Evolutionary conservation across 2,113 vertebrate species (phyloP).

Genomic region (Anarrhichthys ocellatus): DNA sequence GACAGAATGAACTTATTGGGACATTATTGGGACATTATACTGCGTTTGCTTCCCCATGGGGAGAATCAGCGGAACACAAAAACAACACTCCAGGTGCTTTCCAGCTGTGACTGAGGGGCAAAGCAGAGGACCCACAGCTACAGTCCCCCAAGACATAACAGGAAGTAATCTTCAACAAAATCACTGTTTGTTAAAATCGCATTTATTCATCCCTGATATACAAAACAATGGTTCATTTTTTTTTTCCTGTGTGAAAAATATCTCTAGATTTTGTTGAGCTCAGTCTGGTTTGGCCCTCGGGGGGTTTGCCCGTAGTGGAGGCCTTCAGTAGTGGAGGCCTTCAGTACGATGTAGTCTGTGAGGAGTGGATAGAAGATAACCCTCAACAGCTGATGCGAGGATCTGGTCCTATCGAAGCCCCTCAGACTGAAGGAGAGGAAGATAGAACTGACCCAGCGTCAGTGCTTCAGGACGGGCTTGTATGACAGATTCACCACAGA

Average conservation of each 20-base stretch:
- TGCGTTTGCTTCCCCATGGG: slow-evolving; percentile 20
- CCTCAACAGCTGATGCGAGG: slow-evolving; percentile 42
- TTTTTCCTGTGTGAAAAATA: slow-evolving; percentile 73
- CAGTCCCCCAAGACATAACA: neutral
- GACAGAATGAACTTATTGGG: slow-evolving; percentile 15
- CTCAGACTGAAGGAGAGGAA: slow-evolving; percentile 29
- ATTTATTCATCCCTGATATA: slow-evolving; percentile 84
- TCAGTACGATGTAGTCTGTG: slow-evolving; percentile 36
- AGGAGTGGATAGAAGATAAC: slow-evolving; percentile 52
- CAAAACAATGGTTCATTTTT: slow-evolving; percentile 75
- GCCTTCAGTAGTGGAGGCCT: slow-evolving; percentile 42
- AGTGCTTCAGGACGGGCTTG: slow-evolving; percentile 6
- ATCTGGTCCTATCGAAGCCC: slow-evolving; percentile 43
- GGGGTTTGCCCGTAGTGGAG: slow-evolving; percentile 24
- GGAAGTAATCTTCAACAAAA: neutral
- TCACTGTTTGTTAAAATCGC: slow-evolving; percentile 79
- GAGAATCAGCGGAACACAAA: slow-evolving; percentile 30
- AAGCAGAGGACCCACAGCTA: slow-evolving; percentile 12
- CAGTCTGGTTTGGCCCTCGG: slow-evolving; percentile 45
- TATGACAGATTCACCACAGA: slow-evolving; percentile 32
- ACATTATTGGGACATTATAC: neutral
- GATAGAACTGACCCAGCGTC: slow-evolving; percentile 28
- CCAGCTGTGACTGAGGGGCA: slow-evolving; percentile 50
- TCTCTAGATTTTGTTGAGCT: slow-evolving; percentile 62
- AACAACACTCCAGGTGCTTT: slow-evolving; percentile 46